Evolutionary conservation across 2,888 invertebrate genomes (phyloP).

Genomic region (Papilio protenor): DNA sequence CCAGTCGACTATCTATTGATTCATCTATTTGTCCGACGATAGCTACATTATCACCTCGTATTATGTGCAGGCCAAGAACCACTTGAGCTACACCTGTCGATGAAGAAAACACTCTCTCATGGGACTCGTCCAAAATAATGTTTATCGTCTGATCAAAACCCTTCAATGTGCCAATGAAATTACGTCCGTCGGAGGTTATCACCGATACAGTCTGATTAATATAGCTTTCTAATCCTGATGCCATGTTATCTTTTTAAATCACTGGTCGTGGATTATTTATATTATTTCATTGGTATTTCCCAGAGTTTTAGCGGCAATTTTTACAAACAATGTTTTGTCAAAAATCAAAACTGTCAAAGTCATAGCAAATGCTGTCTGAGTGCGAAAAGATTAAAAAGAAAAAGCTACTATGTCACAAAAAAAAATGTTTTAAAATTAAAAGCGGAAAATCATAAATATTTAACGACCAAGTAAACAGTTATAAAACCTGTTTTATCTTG

Average conservation of each 20-base stretch:
- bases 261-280: neutral
- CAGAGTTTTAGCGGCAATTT: slow-evolving; percentile 36
- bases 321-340: slow-evolving; percentile 37
- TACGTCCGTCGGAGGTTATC: slow-evolving; percentile 97
- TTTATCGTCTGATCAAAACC: slow-evolving; percentile 99
- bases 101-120: slow-evolving; percentile 98
- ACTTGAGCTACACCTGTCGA: slow-evolving; percentile 93
- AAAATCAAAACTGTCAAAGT: slow-evolving; percentile 21
- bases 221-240: slow-evolving; percentile 93
- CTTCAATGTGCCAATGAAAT: slow-evolving; percentile 98
- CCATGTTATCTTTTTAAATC: slow-evolving; percentile 81
- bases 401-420: neutral
- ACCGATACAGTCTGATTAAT: slow-evolving; percentile 97
- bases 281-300: slow-evolving; percentile 21
- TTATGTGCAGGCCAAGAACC: slow-evolving; percentile 97
- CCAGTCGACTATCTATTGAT: slow-evolving; percentile 91
- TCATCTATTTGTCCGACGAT: slow-evolving; percentile 94
- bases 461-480: neutral
- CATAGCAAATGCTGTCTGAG: neutral
- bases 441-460: too few species aligned
- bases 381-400: neutral
- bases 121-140: slow-evolving; percentile 98
- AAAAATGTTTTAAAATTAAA: neutral
- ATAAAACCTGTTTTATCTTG: neutral
- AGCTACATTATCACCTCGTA: slow-evolving; percentile 98